phyloP scores from a whole-genome alignment of 2,113 vertebrate genomes.

The Strix aluco region DNA sequence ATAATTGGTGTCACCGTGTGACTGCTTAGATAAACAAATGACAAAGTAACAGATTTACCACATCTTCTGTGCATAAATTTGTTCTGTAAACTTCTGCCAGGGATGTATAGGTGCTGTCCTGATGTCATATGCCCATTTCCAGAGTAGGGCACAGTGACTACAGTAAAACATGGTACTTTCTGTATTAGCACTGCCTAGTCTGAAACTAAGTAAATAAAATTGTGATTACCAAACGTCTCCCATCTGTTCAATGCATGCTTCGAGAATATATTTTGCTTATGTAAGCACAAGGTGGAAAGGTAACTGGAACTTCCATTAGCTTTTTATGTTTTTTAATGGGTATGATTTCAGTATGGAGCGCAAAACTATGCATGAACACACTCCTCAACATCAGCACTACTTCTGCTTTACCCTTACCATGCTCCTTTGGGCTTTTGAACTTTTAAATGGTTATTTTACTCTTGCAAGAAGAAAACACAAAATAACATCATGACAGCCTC shows the following conservation, averaged over 20 bases:
- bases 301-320: neutral
- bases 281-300: neutral
- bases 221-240: neutral
- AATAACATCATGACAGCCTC: no score
- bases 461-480: neutral
- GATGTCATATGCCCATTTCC: neutral
- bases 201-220: neutral
- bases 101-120: neutral
- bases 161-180: neutral
- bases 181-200: neutral
- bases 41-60: neutral
- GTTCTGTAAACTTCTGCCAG: neutral
- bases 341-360: neutral
- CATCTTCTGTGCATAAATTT: neutral
- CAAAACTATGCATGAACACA: fast-evolving
- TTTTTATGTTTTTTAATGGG: neutral
- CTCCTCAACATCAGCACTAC: neutral
- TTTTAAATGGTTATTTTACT: neutral
- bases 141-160: fast-evolving
- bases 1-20: neutral
- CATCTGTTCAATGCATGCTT: neutral
- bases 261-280: neutral
- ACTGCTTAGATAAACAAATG: neutral
- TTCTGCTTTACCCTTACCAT: neutral
- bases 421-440: neutral